These are phyloP conservation scores for Hestina assimilis DNA, from an alignment of 1,140 invertebrate genomes.

Conservation along the genomic window DNA sequence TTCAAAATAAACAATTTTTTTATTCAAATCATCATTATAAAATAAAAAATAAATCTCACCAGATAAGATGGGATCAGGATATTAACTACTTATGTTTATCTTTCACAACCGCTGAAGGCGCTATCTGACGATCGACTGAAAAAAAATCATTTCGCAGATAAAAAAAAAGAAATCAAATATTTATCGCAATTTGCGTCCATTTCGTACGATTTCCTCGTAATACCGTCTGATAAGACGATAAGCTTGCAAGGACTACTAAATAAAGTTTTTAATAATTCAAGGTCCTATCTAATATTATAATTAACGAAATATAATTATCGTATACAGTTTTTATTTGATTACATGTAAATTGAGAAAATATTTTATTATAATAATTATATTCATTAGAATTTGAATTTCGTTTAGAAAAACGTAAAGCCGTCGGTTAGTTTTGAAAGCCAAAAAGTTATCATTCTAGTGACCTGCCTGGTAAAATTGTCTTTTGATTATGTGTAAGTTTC, in stretches of 20 bases:
- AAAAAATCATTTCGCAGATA: slow-evolving; percentile 57
- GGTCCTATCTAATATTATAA: slow-evolving; percentile 3
- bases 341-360: too few relatives aligned
- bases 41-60: slow-evolving; percentile 19
- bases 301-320: not conserved
- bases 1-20: too few relatives aligned
- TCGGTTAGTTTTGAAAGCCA: too few relatives aligned
- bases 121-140: slow-evolving; percentile 72
- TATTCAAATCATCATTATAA: not conserved
- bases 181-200: slow-evolving; percentile 70
- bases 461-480: too few relatives aligned
- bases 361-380: not conserved
- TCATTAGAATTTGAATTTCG: too few relatives aligned
- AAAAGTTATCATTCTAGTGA: too few relatives aligned
- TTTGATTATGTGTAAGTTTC: too few relatives aligned
- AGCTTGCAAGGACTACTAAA: slow-evolving; percentile 9
- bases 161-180: slow-evolving; percentile 60
- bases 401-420: too few relatives aligned
- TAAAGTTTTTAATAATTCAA: slow-evolving; percentile 10
- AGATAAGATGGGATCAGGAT: slow-evolving; percentile 21
- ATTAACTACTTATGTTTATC: slow-evolving; percentile 11
- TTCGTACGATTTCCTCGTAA: slow-evolving; percentile 59
- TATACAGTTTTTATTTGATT: too few relatives aligned
- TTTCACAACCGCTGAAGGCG: slow-evolving; percentile 58
- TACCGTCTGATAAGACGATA: slow-evolving; percentile 42